phyloP scores from a whole-genome alignment of 2,797 vertebrate genomes.

The Falco peregrinus region DNA sequence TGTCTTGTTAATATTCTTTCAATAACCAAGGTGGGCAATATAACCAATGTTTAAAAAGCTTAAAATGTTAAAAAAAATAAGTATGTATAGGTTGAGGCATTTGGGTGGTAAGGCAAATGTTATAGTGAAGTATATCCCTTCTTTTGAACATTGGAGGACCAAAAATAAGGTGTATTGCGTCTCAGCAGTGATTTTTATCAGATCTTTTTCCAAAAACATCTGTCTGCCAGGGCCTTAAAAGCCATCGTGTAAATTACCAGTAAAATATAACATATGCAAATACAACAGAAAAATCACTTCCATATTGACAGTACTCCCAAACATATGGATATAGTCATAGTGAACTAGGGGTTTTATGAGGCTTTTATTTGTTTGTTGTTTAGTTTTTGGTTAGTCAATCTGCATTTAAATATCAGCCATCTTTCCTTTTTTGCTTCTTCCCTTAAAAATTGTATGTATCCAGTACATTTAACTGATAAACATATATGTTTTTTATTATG shows the following conservation, averaged over 20 bases:
- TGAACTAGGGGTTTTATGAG: slow-evolving; percentile 77
- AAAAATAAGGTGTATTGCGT: slow-evolving; percentile 82
- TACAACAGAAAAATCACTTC: slow-evolving; percentile 77
- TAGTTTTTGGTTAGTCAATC: slow-evolving; percentile 81
- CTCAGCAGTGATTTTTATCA: slow-evolving; percentile 80
- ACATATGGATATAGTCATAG: slow-evolving; percentile 82
- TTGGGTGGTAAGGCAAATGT: slow-evolving; percentile 81
- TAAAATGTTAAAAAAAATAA: slow-evolving; percentile 68
- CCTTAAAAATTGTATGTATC: slow-evolving; percentile 87
- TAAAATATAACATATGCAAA: slow-evolving; percentile 82
- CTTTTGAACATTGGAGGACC: slow-evolving; percentile 84
- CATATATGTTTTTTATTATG: slow-evolving; percentile 85
- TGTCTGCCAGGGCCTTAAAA: slow-evolving; percentile 82
- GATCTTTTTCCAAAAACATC: slow-evolving; percentile 78
- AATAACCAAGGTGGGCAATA: slow-evolving; percentile 82
- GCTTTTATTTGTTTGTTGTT: slow-evolving; percentile 75
- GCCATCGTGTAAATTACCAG: slow-evolving; percentile 81
- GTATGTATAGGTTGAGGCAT: slow-evolving; percentile 80
- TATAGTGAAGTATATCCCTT: slow-evolving; percentile 77
- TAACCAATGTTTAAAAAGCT: slow-evolving; percentile 82
- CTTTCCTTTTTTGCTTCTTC: slow-evolving; percentile 82
- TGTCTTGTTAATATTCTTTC: slow-evolving; percentile 85
- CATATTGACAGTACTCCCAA: slow-evolving; percentile 79
- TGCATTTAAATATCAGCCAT: slow-evolving; percentile 85
- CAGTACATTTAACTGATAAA: slow-evolving; percentile 86